phyloP scores from a whole-genome alignment of 2,888 invertebrate species.

The Drosophila austrosaltans region DNA sequence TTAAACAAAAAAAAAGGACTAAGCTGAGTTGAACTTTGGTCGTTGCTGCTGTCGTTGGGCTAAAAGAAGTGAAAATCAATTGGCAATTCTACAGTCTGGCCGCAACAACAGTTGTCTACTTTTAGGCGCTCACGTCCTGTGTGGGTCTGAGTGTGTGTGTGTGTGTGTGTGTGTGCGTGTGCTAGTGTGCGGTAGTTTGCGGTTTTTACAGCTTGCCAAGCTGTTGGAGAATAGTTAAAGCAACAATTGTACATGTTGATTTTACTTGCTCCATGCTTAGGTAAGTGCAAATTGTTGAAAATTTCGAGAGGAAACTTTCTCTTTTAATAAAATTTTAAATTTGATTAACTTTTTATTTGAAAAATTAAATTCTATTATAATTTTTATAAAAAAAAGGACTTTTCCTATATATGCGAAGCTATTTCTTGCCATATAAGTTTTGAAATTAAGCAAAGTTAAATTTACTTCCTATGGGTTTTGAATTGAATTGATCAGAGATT shows the following conservation, averaged over 20 bases:
- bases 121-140: conserved; percentile 68
- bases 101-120: conserved; percentile 65
- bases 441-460: no score
- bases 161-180: conserved; percentile 27
- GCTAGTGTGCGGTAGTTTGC: conserved; percentile 22
- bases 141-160: conserved; percentile 16
- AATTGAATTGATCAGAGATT: no score
- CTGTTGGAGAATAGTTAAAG: conserved; percentile 56
- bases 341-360: conserved; percentile 5
- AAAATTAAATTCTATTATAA: not conserved
- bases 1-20: conserved; percentile 36
- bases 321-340: not conserved
- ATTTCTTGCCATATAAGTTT: no score
- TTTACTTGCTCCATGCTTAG: conserved; percentile 16
- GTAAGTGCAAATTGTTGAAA: conserved; percentile 1
- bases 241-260: conserved; percentile 53
- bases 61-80: conserved; percentile 63
- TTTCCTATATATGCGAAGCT: no score
- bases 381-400: not conserved
- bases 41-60: not conserved
- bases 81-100: conserved; percentile 55
- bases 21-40: conserved; percentile 32
- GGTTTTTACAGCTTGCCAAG: conserved; percentile 53
- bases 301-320: not conserved
- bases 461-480: no score